These are phyloP conservation scores for Lithobius niger DNA, from an alignment of 1,140 invertebrate species.

Conservation along the genomic window DNA sequence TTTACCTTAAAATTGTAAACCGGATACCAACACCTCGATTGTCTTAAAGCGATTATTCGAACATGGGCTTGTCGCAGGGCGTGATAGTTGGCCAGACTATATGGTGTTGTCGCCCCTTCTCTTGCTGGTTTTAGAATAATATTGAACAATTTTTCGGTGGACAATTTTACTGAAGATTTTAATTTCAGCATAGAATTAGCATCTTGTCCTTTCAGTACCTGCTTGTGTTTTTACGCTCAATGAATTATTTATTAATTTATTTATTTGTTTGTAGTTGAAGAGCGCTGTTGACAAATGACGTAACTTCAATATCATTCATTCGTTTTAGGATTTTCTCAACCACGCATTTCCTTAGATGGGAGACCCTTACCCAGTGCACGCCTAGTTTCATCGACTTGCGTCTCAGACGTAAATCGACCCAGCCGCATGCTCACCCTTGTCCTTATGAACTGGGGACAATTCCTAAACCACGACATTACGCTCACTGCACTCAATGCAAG, in stretches of 20 bases:
- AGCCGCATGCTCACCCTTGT: conserved; percentile 26
- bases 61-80: too few relatives aligned
- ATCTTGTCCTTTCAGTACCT: not conserved
- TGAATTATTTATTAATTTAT: conserved; percentile 2
- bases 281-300: not conserved
- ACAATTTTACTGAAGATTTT: too few relatives aligned
- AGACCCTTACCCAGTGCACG: conserved; percentile 48
- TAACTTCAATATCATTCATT: not conserved
- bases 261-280: not conserved
- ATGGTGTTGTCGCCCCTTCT: too few relatives aligned
- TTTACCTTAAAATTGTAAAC: too few relatives aligned
- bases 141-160: too few relatives aligned
- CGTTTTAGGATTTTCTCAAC: conserved; percentile 23
- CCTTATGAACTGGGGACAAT: conserved; percentile 76
- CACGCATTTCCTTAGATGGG: conserved; percentile 19
- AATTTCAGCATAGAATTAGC: too few relatives aligned
- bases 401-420: conserved; percentile 38
- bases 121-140: too few relatives aligned
- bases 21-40: too few relatives aligned
- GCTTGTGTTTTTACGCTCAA: not conserved
- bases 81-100: too few relatives aligned
- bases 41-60: too few relatives aligned
- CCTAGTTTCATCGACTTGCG: conserved; percentile 50
- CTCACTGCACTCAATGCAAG: conserved; percentile 60
- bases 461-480: conserved; percentile 88